Percentiles rank a stretch among this genome's conserved stretches.
Evolutionary conservation across 2,888 invertebrate species (phyloP).

Genomic region (Drosophila helvetica): DNA sequence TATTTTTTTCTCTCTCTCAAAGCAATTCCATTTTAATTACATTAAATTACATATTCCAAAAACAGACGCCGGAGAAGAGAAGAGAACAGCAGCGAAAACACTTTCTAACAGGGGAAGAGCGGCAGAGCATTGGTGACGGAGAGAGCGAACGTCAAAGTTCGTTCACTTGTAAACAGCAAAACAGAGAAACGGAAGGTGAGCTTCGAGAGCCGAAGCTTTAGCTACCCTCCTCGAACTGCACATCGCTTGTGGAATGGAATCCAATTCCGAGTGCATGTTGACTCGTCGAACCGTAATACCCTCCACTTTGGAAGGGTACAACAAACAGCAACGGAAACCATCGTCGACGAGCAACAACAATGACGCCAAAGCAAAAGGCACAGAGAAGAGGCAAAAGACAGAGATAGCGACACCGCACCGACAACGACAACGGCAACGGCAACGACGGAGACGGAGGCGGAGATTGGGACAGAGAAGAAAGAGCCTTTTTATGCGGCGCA

Average conservation of each 20-base stretch:
- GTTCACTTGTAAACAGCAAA: conserved; percentile 75
- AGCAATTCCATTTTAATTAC: conserved; percentile 66
- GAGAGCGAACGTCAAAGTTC: conserved; percentile 66
- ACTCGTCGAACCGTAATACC: conserved; percentile 5
- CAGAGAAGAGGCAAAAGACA: no score
- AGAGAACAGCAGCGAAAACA: conserved; percentile 40
- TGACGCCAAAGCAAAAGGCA: conserved; percentile 40
- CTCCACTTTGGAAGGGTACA: conserved; percentile 12
- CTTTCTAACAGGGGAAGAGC: conserved; percentile 50
- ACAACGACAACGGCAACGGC: no score
- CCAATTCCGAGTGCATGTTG: background rate
- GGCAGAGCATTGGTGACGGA: conserved; percentile 2
- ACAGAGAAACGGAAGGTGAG: conserved; percentile 45
- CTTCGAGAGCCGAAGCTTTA: background rate
- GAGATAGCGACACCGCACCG: no score
- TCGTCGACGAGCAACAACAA: conserved; percentile 60
- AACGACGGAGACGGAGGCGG: no score
- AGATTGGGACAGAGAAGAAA: conserved; percentile 17
- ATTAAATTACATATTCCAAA: conserved; percentile 63
- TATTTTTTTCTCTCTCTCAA: conserved; percentile 33
- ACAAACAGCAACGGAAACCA: conserved; percentile 44
- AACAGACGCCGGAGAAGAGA: conserved; percentile 33
- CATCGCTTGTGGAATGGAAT: no score
- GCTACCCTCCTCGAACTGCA: background rate
- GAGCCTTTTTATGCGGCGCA: conserved; percentile 61